phyloP scores from a whole-genome alignment of 1,140 invertebrate species.

The Brachystomella parvula region DNA sequence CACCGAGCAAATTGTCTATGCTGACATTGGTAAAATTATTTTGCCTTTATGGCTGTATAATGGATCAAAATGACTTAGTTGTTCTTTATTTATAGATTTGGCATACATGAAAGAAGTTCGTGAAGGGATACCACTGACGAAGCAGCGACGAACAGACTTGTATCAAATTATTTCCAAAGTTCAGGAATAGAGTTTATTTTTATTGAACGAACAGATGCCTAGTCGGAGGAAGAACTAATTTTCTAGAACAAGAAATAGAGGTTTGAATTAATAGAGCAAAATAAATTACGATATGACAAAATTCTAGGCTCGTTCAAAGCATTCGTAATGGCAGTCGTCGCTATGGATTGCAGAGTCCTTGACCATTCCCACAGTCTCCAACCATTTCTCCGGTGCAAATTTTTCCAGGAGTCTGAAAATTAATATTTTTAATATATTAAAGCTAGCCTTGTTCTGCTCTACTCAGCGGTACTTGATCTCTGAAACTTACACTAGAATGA shows the following conservation, averaged over 20 bases:
- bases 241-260: too few species aligned
- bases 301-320: slow-evolving; percentile 23
- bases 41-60: slow-evolving; percentile 40
- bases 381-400: slow-evolving; percentile 25
- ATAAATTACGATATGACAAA: neutral
- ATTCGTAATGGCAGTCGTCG: slow-evolving; percentile 28
- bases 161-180: too few species aligned
- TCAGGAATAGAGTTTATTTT: too few species aligned
- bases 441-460: neutral
- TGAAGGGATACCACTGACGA: slow-evolving; percentile 66
- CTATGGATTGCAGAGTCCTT: slow-evolving; percentile 28
- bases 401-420: slow-evolving; percentile 29
- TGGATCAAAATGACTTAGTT: slow-evolving; percentile 27
- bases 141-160: slow-evolving; percentile 68
- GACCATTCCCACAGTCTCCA: slow-evolving; percentile 21
- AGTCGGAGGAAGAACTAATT: too few species aligned
- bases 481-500: slow-evolving; percentile 32
- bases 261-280: too few species aligned
- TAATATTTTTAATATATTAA: too few species aligned
- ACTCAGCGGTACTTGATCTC: neutral
- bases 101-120: slow-evolving; percentile 63
- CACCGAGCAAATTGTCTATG: slow-evolving; percentile 61
- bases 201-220: too few species aligned
- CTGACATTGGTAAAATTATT: slow-evolving; percentile 58
- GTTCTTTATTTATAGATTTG: slow-evolving; percentile 55